Base-by-base conservation (phyloP, 2,888 invertebrate species). In the Bembecia ichneumoniformis region DNA sequence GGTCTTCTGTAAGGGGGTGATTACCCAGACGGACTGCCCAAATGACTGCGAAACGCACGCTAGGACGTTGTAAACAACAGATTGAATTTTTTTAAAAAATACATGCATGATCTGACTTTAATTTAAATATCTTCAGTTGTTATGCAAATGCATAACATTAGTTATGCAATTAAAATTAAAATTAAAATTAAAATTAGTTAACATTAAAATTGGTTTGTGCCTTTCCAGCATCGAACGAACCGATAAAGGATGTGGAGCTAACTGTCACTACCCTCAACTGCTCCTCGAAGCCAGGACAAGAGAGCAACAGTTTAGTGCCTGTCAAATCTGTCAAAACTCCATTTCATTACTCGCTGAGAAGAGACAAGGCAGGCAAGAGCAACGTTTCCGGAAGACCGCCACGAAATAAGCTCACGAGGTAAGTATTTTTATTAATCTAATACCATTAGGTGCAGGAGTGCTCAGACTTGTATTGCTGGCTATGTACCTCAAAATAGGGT, bases 201-300 rank as follows among this genome's bases (percentile, higher is more conserved):
- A 11, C 9, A 43, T 43, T 43, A 11, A 11, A 5, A 43, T 5
- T 13, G 13, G 9, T 5, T 44, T 15, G 7, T 45, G 16, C 11
- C 15, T 45, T 45, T 45, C 7, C 80, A 91, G 94, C 92, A 56
- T 90, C 91, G 46, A 91, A 91, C 49, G 93, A 93, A 64, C 93
- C 94, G 57, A 93, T 94, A 36, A 94, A 94, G 75, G 96, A 95
- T 71, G 93, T 96, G 55, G 95, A 96, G 73, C 90, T 96, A 58
- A 95, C 95, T 0, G 94, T 96, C n/a, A 94, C 94, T 17, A 96
- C 95, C 0, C 81, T 96, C 36, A 95, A 95, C 73, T 92, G 94
- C 76, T 69, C 90, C 77, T 69, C 89, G 47, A 88, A 90, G 63
- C 58, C 82, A 35, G 68, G 70, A 1, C 74, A 86, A 0, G 90